Percentiles rank a stretch among this genome's conserved stretches.
Evolutionary conservation across 1,140 invertebrate species (phyloP).

Genomic region (Galendromus occidentalis): DNA sequence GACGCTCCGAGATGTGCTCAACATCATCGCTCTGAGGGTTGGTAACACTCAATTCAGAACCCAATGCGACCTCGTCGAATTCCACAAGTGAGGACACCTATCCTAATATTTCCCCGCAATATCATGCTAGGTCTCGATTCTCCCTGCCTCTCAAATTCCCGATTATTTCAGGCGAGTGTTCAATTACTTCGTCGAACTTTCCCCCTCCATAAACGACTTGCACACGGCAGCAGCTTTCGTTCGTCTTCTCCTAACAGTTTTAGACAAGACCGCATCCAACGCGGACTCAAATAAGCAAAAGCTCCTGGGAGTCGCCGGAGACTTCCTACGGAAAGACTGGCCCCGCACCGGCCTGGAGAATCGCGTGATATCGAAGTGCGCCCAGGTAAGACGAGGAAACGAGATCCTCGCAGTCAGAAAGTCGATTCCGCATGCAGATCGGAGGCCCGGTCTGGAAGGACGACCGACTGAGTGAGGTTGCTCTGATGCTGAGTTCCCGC

Average conservation of each 20-base stretch:
- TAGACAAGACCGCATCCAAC: background rate
- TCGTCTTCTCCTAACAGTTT: background rate
- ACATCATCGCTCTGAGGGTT: background rate
- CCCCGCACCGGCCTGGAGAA: background rate
- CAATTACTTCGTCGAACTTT: background rate
- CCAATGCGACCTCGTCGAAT: constrained; percentile 6
- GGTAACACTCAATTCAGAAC: background rate
- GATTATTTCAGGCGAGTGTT: background rate
- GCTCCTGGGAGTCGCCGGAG: background rate
- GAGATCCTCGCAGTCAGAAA: too few species aligned
- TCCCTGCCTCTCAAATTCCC: too few species aligned
- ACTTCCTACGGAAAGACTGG: background rate
- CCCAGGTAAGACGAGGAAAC: too few species aligned
- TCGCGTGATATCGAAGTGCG: background rate
- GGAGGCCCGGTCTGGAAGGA: too few species aligned
- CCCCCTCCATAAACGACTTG: background rate
- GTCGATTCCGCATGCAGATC: too few species aligned
- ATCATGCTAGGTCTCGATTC: too few species aligned
- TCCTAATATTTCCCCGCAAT: too few species aligned
- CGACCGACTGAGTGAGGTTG: too few species aligned
- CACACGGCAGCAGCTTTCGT: background rate
- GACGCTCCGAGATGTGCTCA: background rate
- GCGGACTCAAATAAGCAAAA: background rate
- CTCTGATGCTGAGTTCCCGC: too few species aligned
- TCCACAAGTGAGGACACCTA: background rate